These are phyloP conservation scores for Ferdinandea cuprea DNA, from an alignment of 2,888 invertebrate species.

Conservation along the genomic window DNA sequence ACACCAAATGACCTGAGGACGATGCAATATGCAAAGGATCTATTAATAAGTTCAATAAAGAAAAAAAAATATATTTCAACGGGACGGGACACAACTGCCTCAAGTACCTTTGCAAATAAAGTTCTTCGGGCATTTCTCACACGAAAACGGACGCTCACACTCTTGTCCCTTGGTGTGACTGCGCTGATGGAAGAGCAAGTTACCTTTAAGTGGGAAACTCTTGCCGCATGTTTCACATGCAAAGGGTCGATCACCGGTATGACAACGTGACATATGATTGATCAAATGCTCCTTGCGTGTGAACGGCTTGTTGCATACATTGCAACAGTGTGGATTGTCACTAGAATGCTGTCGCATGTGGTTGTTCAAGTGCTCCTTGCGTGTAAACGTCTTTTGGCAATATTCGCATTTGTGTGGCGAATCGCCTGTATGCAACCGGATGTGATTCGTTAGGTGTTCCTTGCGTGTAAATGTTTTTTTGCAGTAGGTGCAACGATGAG, in stretches of 20 bases:
- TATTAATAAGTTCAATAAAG: slow-evolving; percentile 44
- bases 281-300: slow-evolving; percentile 94
- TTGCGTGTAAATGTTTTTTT: slow-evolving; percentile 89
- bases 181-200: slow-evolving; percentile 92
- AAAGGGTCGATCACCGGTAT: slow-evolving; percentile 92
- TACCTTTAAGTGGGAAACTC: slow-evolving; percentile 92
- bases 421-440: slow-evolving; percentile 91
- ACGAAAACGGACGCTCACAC: slow-evolving; percentile 88
- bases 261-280: slow-evolving; percentile 89
- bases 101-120: slow-evolving; percentile 91
- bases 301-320: slow-evolving; percentile 92
- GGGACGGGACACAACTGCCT: slow-evolving; percentile 53
- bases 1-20: slow-evolving; percentile 87
- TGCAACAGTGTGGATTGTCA: slow-evolving; percentile 93
- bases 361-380: slow-evolving; percentile 93
- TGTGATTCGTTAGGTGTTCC: slow-evolving; percentile 93
- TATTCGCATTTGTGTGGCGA: slow-evolving; percentile 93
- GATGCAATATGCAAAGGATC: slow-evolving; percentile 52
- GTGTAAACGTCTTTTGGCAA: slow-evolving; percentile 93
- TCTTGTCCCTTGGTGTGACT: slow-evolving; percentile 91
- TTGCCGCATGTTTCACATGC: slow-evolving; percentile 94
- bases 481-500: slow-evolving; percentile 84
- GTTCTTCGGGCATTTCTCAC: slow-evolving; percentile 93
- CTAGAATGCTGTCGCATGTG: slow-evolving; percentile 94
- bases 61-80: slow-evolving; percentile 43